Percentiles rank a stretch among this genome's conserved stretches.
Conservation (phyloP, 92 coral and sea anemone genomes). For the Parazoanthus darwini region DNA sequence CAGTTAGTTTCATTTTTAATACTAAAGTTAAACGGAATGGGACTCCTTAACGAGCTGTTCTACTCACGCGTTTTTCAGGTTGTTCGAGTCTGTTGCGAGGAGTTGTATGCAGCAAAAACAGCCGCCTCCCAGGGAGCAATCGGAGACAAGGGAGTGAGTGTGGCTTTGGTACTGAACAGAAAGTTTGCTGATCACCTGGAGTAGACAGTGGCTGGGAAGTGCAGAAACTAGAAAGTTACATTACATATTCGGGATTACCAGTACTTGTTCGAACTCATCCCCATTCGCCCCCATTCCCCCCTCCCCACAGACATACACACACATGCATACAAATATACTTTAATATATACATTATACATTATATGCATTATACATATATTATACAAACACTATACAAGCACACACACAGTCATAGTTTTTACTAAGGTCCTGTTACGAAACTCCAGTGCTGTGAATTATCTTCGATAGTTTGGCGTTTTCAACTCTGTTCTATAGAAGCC, state of each 20-base stretch:
- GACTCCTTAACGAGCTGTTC: background rate
- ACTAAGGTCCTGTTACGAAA: no score
- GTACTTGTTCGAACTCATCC: no score
- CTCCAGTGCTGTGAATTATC: background rate
- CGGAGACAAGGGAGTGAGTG: slow-evolving; percentile 44
- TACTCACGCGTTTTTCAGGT: slow-evolving; percentile 54
- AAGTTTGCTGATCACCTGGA: background rate
- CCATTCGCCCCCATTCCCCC: no score
- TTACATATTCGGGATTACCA: no score
- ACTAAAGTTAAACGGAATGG: no score
- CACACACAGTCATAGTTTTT: no score
- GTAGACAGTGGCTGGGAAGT: background rate
- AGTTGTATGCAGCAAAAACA: slow-evolving; percentile 99
- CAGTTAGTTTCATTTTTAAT: no score
- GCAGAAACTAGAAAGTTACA: background rate
- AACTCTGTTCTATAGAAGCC: background rate
- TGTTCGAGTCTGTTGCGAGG: slow-evolving; percentile 98
- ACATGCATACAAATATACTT: no score
- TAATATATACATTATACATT: no score
- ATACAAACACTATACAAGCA: no score
- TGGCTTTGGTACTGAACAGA: slow-evolving; percentile 2
- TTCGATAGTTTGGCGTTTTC: background rate
- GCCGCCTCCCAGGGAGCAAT: slow-evolving; percentile 79
- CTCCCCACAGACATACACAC: background rate
- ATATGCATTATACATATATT: no score